These are phyloP conservation scores for Sander lucioperca DNA, from an alignment of 2,113 vertebrate genomes.

Conservation along the genomic window DNA sequence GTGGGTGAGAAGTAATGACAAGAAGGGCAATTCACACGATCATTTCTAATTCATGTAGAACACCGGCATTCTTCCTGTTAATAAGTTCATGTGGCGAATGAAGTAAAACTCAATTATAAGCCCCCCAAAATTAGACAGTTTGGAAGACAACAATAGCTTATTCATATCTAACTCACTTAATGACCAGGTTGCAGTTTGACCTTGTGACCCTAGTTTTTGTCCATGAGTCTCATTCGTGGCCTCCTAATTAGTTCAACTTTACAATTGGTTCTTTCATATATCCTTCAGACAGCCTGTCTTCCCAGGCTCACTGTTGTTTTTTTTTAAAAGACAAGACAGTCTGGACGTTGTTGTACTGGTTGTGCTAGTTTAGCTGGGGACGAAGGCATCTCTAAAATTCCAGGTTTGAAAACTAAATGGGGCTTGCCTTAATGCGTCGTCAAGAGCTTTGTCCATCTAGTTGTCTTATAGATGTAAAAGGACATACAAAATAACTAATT, in stretches of 20 bases:
- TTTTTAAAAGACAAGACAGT: constrained; percentile 25
- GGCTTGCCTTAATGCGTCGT: background rate
- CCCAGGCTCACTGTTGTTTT: constrained; percentile 22
- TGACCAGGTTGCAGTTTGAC: constrained; percentile 50
- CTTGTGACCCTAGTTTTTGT: constrained; percentile 58
- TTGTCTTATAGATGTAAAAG: background rate
- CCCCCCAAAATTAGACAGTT: constrained; percentile 12
- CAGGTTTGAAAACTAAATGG: background rate
- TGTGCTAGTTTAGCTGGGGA: constrained; percentile 6
- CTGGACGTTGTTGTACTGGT: constrained; percentile 26
- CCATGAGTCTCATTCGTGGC: constrained; percentile 31
- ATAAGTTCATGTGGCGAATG: background rate
- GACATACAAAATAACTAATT: background rate
- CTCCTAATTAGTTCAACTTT: constrained; percentile 62
- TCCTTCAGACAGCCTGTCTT: constrained; percentile 18
- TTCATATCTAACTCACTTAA: constrained; percentile 57
- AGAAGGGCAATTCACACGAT: background rate
- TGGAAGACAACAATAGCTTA: constrained; percentile 56
- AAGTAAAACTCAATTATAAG: constrained; percentile 16
- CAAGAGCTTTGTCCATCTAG: background rate
- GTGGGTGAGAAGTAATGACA: background rate
- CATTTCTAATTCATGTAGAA: background rate
- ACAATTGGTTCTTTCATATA: constrained; percentile 67
- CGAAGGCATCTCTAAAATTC: constrained; percentile 25
- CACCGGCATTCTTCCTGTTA: background rate